Evolutionary conservation across 2,888 invertebrate genomes (phyloP).

Genomic region (Ophion ventricosus): DNA sequence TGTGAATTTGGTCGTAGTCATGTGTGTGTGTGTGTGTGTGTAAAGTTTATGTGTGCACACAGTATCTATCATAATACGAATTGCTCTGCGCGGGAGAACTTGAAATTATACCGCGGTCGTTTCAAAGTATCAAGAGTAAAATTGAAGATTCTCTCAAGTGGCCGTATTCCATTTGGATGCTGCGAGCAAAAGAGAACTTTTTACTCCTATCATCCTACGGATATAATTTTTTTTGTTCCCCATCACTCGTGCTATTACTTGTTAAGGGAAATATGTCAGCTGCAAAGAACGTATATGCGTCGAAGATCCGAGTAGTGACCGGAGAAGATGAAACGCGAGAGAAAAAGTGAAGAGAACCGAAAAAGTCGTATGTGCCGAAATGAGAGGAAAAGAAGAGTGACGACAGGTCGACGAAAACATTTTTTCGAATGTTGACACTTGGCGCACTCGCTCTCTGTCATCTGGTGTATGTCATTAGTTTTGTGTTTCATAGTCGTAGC

Average conservation of each 20-base stretch:
- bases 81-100: conserved; percentile 2
- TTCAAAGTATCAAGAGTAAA: conserved; percentile 7
- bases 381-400: conserved; percentile 8
- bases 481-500: neutral
- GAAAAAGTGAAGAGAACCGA: neutral
- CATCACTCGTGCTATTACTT: neutral
- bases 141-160: neutral
- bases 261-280: no score
- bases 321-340: neutral
- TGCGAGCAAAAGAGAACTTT: neutral
- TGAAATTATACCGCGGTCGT: conserved; percentile 17
- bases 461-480: conserved; percentile 38
- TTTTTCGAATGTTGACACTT: conserved; percentile 39
- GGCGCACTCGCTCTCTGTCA: neutral
- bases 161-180: neutral
- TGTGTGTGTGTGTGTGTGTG: neutral
- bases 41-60: neutral
- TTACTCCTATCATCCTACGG: neutral
- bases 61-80: conserved; percentile 17
- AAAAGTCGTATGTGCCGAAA: neutral
- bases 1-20: conserved; percentile 33
- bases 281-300: no score
- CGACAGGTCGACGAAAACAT: conserved; percentile 30
- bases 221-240: neutral
- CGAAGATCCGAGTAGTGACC: neutral